Conservation (phyloP, 23 tunicate species). For the Diplosoma virens region DNA sequence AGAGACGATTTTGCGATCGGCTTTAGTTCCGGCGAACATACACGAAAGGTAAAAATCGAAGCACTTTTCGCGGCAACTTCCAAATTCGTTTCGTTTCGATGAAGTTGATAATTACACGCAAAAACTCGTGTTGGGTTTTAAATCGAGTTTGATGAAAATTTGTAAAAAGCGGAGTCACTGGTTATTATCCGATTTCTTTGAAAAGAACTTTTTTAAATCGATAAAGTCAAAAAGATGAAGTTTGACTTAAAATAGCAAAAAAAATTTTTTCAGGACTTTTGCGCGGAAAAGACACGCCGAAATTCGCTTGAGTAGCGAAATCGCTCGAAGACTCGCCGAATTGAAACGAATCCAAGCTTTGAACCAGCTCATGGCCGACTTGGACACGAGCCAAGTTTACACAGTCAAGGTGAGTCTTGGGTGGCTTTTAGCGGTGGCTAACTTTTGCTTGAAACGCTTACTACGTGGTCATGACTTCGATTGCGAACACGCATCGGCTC, state of each 20-base stretch:
- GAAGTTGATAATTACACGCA: no score
- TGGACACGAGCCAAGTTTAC: slow-evolving; percentile 40
- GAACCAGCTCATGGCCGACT: slow-evolving; percentile 25
- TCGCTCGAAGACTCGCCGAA: slow-evolving; percentile 12
- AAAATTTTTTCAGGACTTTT: slow-evolving; percentile 31
- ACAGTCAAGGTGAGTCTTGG: slow-evolving; percentile 31
- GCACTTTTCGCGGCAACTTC: no score
- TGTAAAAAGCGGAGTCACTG: no score
- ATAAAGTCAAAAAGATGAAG: not conserved
- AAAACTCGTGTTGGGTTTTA: no score
- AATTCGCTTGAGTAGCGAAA: slow-evolving; percentile 40
- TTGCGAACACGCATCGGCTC: slow-evolving; percentile 56
- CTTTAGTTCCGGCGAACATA: no score
- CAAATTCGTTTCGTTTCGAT: no score
- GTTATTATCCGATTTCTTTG: not conserved
- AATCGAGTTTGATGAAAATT: no score
- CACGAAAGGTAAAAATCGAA: no score
- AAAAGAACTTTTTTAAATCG: not conserved
- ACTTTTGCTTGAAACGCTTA: slow-evolving; percentile 7
- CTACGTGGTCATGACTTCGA: slow-evolving; percentile 28
- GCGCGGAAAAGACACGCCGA: slow-evolving; percentile 67
- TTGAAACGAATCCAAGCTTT: slow-evolving; percentile 12
- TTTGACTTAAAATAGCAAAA: not conserved
- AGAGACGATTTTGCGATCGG: not conserved
- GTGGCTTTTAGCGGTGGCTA: not conserved